Evolutionary conservation across 2,888 invertebrate genomes (phyloP), one percentile per base, ranked within the genome.

Genomic region (Patella pellucida): DNA sequence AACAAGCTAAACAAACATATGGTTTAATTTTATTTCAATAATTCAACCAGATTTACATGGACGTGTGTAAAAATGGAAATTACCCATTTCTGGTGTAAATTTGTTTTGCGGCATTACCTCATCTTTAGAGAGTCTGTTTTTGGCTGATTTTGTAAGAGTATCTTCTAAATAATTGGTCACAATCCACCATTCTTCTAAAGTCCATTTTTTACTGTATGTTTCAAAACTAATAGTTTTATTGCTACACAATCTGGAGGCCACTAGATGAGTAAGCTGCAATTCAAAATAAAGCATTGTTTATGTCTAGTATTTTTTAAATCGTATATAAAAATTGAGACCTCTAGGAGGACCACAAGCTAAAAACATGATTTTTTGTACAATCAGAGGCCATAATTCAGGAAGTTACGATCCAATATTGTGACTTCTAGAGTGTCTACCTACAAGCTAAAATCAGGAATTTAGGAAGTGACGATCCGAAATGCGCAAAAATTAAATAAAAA

Each of bases 141-240:
- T 85, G 7, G 85, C 82, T 69, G 84, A 82, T 51, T 76, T 62
- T 74, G 82, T 85, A 16, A 86, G 70, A 4, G 86, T 73, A 7
- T 77, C 78, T 27, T 83, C 82, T 41, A 81, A 82, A 15, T 76
- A 51, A 41, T 83, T 85, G 4, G 77, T 78, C 2, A 88, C 79
- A 68, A 75, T 73, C 87, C 87, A 88, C 87, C 86, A 88, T 69
- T 87, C 86, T 69, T 85, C 84, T 50, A 87, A 76, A 16, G 81
- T 80, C 84, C 85, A 86, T 9, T 77, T 74, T 52, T 85, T 82
- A 27, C 82, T 76, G 73, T 82, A 85, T 3, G 81, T 79, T 23
- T 82, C 78, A 75, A 82, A 86, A 52, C 75, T 79, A 14, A 83
- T 80, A 50, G 78, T 74, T 19, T 79, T 72, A 52, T 81, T 77